These are phyloP conservation scores for Zaprionus lachaisei DNA, from an alignment of 1,140 invertebrate genomes.

Conservation along the genomic window DNA sequence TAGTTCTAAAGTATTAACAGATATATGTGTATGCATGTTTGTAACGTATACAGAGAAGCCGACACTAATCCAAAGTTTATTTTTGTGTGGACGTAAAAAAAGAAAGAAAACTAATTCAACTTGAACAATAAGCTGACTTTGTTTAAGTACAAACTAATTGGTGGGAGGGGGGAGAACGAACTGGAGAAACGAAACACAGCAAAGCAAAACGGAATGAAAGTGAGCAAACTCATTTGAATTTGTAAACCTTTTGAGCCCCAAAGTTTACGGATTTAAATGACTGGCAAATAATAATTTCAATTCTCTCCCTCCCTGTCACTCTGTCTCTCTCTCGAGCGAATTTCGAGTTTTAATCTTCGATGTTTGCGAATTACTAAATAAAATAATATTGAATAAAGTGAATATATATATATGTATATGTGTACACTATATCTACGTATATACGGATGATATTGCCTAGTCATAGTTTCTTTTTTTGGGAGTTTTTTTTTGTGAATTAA, in stretches of 20 bases:
- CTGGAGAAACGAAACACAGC: background rate
- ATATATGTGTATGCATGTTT: background rate
- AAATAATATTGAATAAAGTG: constrained; percentile 23
- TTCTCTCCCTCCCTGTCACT: background rate
- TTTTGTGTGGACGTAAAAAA: constrained; percentile 24
- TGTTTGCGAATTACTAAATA: constrained; percentile 24
- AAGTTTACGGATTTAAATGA: constrained; percentile 80
- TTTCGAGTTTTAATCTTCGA: constrained; percentile 34
- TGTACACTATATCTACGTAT: constrained; percentile 19
- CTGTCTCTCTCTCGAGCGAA: constrained; percentile 34
- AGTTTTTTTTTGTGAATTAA: constrained; percentile 20
- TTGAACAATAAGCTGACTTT: constrained; percentile 36
- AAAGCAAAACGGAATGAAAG: constrained; percentile 10
- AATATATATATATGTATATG: constrained; percentile 17
- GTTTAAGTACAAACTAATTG: constrained; percentile 46
- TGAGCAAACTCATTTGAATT: constrained; percentile 68
- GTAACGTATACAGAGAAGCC: background rate
- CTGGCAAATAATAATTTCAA: constrained; percentile 19
- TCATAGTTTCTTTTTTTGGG: constrained; percentile 11
- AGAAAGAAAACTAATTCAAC: constrained; percentile 34
- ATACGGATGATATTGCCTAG: constrained; percentile 33
- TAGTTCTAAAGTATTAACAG: constrained; percentile 15
- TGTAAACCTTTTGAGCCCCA: constrained; percentile 80
- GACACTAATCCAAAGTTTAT: constrained; percentile 27
- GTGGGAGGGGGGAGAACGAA: background rate